A percentile compares a stretch with the other conserved stretches of the same genome.
These are phyloP conservation scores for Scolopax rusticola DNA, from an alignment of 2,797 vertebrate genomes.

Conservation along the genomic window DNA sequence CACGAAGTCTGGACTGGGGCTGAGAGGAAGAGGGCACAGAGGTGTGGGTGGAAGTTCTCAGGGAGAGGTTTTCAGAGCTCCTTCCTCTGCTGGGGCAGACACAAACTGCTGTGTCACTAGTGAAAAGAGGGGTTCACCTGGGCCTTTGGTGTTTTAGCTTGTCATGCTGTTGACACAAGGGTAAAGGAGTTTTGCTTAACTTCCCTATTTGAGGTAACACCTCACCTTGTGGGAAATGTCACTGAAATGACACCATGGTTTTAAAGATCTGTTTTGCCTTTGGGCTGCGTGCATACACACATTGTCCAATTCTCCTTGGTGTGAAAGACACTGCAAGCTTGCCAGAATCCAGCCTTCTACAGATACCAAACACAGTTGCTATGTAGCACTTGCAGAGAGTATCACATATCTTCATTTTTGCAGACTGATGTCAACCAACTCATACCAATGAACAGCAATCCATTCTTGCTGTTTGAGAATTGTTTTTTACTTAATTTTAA, in stretches of 20 bases:
- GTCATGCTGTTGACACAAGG: neutral
- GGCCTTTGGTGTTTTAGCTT: neutral
- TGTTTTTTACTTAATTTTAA: neutral
- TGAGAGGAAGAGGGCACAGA: neutral
- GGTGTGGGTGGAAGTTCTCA: neutral
- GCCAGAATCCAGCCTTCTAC: neutral
- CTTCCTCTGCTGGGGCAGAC: neutral
- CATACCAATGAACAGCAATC: neutral
- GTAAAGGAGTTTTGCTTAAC: neutral
- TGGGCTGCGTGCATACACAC: fast-evolving
- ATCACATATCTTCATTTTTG: neutral
- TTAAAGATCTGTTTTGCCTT: neutral
- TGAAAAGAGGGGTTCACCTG: neutral
- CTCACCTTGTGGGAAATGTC: neutral
- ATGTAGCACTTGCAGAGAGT: neutral
- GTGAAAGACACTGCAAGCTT: neutral
- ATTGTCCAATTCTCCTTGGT: neutral
- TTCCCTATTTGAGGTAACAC: neutral
- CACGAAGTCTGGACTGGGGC: neutral
- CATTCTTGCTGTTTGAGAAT: neutral
- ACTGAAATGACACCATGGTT: neutral
- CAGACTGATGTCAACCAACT: neutral
- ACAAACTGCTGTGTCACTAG: neutral
- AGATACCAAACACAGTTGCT: neutral
- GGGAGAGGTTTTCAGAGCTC: neutral